Evolutionary conservation across 2,797 vertebrate species (phyloP).

Genomic region (Myiotriccus ornatus): DNA sequence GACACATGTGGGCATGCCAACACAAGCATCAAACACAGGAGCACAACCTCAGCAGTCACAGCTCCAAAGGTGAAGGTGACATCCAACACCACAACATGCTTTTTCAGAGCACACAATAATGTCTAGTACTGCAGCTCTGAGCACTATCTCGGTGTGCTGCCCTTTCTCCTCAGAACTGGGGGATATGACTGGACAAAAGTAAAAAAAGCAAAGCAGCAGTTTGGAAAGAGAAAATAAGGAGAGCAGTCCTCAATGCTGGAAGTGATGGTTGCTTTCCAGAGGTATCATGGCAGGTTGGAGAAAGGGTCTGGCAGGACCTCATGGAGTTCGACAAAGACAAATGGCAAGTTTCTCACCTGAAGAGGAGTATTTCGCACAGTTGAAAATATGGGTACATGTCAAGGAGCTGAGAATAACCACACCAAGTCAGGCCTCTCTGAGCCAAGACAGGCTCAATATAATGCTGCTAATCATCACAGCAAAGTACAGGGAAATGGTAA

Average conservation of each 20-base stretch:
- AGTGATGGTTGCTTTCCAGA: background rate
- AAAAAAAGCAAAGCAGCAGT: background rate
- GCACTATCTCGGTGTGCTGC: background rate
- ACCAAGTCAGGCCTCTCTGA: background rate
- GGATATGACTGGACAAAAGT: background rate
- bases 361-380: background rate
- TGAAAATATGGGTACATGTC: background rate
- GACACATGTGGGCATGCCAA: fast-evolving
- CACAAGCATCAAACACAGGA: background rate
- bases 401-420: background rate
- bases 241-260: background rate
- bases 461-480: background rate
- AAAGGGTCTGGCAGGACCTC: background rate
- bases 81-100: fast-evolving
- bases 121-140: background rate
- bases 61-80: background rate
- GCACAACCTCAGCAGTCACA: background rate
- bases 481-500: background rate
- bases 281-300: background rate
- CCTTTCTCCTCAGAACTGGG: background rate
- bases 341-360: background rate
- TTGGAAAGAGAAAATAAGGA: background rate
- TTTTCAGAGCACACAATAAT: background rate
- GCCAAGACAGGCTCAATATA: background rate
- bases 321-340: background rate